A percentile compares a stretch with the other conserved stretches of the same genome.
phyloP scores from a whole-genome alignment of 2,113 vertebrate species.

The Plecotus auritus region DNA sequence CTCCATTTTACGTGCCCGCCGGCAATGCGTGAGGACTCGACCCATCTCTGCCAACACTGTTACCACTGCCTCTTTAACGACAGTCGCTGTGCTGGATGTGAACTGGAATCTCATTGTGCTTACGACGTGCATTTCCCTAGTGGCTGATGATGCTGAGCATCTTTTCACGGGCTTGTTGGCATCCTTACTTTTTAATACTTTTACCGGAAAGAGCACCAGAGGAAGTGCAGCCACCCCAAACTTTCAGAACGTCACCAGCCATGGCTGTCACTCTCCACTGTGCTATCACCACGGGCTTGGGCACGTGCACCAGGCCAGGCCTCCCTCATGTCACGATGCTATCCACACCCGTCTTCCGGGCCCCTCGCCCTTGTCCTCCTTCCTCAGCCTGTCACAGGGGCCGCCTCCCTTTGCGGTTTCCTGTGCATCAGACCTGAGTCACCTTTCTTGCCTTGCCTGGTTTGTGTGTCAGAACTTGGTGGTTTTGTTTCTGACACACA shows the following conservation, averaged over 20 bases:
- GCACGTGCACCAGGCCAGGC: not conserved
- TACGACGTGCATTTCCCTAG: not conserved
- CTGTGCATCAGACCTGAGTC: not conserved
- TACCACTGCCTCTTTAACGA: not conserved
- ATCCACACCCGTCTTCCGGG: not conserved
- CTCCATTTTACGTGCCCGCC: not conserved
- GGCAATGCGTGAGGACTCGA: not conserved
- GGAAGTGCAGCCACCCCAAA: not conserved
- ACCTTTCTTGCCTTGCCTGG: no score
- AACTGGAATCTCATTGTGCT: not conserved
- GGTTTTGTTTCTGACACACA: not conserved
- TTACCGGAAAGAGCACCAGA: not conserved
- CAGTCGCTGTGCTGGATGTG: not conserved
- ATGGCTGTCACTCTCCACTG: not conserved
- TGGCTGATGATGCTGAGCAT: not conserved
- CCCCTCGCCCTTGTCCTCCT: not conserved
- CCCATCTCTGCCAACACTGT: not conserved
- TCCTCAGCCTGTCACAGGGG: not conserved
- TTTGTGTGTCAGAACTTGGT: not conserved
- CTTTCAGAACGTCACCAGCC: not conserved
- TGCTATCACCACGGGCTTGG: not conserved
- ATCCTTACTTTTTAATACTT: not conserved
- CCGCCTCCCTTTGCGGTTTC: not conserved
- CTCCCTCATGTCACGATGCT: not conserved
- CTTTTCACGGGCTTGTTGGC: not conserved